These are phyloP conservation scores for Cichlasoma orientale DNA, from an alignment of 2,797 vertebrate species.

Conservation along the genomic window DNA sequence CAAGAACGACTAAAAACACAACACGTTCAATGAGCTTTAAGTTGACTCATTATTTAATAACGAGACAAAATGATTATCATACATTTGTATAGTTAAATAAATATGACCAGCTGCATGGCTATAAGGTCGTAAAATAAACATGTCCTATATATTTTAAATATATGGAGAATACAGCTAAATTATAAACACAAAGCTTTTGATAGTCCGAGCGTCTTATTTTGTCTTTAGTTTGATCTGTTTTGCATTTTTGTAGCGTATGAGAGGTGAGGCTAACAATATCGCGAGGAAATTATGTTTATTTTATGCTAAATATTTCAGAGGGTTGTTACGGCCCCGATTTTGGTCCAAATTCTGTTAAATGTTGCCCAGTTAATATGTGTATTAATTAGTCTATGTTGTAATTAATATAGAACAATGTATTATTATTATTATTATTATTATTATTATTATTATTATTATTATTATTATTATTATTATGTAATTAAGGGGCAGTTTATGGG, in stretches of 20 bases:
- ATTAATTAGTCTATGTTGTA: background rate
- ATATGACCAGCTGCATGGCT: background rate
- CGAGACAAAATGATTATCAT: background rate
- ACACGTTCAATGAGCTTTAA: background rate
- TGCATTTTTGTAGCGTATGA: background rate
- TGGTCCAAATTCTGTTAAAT: background rate
- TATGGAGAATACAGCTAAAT: background rate
- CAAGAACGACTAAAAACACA: background rate
- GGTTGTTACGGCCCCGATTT: background rate
- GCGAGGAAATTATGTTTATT: background rate
- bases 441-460: background rate
- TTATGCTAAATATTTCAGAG: background rate
- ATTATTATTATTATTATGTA: background rate
- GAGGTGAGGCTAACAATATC: background rate
- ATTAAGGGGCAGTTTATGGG: background rate
- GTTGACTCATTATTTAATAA: background rate
- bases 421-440: background rate
- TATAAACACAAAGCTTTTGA: too few species aligned
- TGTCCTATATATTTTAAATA: background rate
- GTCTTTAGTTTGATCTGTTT: background rate
- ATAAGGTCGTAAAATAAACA: background rate
- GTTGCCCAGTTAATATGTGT: fast-evolving
- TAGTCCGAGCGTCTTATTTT: background rate
- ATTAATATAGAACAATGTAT: background rate
- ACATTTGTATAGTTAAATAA: background rate